Evolutionary conservation across 2,113 vertebrate genomes (phyloP), one percentile per base, ranked within the genome.

Genomic region (pig (Sus scrofa)): DNA sequence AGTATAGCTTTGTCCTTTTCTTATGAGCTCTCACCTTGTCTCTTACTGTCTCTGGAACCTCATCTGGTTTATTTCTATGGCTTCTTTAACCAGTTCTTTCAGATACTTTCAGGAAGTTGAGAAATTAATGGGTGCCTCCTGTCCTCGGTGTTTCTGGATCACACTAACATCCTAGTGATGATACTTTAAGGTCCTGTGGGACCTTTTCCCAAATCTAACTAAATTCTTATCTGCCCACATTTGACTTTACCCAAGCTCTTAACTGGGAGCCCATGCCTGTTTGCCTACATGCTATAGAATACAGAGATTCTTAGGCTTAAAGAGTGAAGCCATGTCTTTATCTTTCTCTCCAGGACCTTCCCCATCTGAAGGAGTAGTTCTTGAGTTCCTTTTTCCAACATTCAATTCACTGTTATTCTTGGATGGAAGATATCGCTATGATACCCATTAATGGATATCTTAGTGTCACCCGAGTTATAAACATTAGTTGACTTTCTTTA

Each of bases 11-110:
- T 50, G 27, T 34, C 8, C 50, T 78, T 67, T 71, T 19, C 30
- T 19, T 62, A 44, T 94, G 44, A 65, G 18, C 6, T 34, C 37
- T 87, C 22, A 15, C 19, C 30, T 34, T 16, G 0, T 39, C 65
- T 44, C 70, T 44, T 34, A 44, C 44, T 73, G 20, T 70, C 26
- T 71, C 50, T 79, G 68, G 37, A 91, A 71, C 19, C 32, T 88
- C 18, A n/a, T 30, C 88, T 88, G 65, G 18, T 88, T 56, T 75
- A 88, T 4, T 63, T 88, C 75, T 73, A 0, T 89, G 84, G 39
- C 3, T 92, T 54, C 54, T 94, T 30, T 88, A 93, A 70, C 85
- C 22, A 86, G 12, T 60, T 77, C n/a, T 96, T 94, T 89, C 39
- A 62, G n/a, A 34, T 84, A 74, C n/a, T 75, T 71, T 24, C 30